These are phyloP conservation scores for Serilophus lunatus DNA, from an alignment of 2,113 vertebrate species.

Conservation along the genomic window DNA sequence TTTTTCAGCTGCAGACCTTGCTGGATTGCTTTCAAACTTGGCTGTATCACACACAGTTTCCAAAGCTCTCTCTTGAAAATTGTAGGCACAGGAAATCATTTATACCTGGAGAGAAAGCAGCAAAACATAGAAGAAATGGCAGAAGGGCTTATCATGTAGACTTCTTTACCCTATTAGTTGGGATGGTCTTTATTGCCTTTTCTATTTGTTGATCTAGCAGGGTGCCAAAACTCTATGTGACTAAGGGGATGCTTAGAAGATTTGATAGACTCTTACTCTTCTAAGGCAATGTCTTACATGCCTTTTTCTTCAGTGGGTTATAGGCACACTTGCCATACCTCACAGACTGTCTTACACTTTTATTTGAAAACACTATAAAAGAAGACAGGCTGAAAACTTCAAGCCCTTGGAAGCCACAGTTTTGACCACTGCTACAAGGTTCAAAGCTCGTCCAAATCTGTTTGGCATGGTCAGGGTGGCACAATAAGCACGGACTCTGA, in stretches of 20 bases:
- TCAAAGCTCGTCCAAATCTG: neutral
- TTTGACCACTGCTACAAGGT: neutral
- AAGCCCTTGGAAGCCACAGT: neutral
- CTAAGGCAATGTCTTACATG: neutral
- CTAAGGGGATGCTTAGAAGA: neutral
- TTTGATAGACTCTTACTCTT: neutral
- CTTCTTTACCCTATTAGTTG: neutral
- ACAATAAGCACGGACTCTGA: too few relatives aligned
- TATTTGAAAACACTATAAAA: neutral
- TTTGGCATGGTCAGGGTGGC: neutral
- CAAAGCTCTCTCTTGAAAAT: conserved; percentile 20
- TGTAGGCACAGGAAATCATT: neutral
- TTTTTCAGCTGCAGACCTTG: conserved; percentile 42
- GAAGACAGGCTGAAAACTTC: neutral
- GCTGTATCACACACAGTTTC: neutral
- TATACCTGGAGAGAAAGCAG: neutral
- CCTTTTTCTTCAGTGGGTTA: neutral
- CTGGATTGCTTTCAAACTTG: neutral
- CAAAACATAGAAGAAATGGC: neutral
- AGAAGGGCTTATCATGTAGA: neutral
- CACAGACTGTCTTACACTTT: neutral
- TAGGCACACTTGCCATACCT: accelerated
- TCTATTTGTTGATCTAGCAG: conserved; percentile 24
- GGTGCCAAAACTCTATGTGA: neutral
- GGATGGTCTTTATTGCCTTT: neutral